These are phyloP conservation scores for Eupithecia inturbata DNA, from an alignment of 2,888 invertebrate genomes.

Conservation along the genomic window DNA sequence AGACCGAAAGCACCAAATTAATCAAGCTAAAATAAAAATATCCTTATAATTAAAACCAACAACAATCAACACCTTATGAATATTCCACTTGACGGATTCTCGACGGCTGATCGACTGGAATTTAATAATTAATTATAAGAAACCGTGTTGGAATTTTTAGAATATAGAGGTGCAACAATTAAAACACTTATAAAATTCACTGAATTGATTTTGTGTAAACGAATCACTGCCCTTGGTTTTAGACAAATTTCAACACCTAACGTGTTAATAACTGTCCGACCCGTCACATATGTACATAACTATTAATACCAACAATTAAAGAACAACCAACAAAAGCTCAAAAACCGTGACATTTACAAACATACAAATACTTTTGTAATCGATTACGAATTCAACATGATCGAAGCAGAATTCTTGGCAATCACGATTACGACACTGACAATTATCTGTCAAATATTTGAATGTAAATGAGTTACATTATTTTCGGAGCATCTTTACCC, in stretches of 20 bases:
- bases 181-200: constrained; percentile 14
- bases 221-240: constrained; percentile 20
- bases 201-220: constrained; percentile 16
- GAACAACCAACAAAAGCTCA: constrained; percentile 58
- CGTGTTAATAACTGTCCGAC: constrained; percentile 28
- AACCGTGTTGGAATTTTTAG: constrained; percentile 19
- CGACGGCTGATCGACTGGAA: constrained; percentile 2
- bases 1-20: not conserved
- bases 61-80: constrained; percentile 10
- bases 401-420: constrained; percentile 51
- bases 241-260: constrained; percentile 23
- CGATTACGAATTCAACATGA: constrained; percentile 61
- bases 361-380: constrained; percentile 62
- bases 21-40: not conserved
- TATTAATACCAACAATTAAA: constrained; percentile 51
- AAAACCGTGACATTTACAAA: constrained; percentile 71
- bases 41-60: not conserved
- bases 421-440: constrained; percentile 58
- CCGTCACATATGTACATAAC: constrained; percentile 33
- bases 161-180: constrained; percentile 26
- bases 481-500: not conserved
- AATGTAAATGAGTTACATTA: constrained; percentile 48
- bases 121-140: constrained; percentile 22
- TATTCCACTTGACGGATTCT: not conserved
- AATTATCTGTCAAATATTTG: constrained; percentile 47